A percentile compares a stretch with the other conserved stretches of the same genome.
These are phyloP conservation scores for Nesoenas mayeri DNA, from an alignment of 2,113 vertebrate species.

Conservation along the genomic window DNA sequence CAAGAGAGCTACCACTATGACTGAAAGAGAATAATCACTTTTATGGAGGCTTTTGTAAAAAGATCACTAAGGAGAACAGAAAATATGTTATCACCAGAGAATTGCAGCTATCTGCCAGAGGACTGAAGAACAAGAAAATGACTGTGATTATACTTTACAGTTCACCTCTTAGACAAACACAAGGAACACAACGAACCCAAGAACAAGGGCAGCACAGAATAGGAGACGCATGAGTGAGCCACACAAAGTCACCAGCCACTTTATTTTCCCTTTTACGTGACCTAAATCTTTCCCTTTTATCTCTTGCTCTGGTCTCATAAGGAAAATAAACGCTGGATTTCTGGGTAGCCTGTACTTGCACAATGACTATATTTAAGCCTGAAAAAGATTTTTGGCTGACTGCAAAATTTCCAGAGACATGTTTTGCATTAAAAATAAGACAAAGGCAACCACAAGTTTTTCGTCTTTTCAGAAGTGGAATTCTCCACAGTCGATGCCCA, in stretches of 20 bases:
- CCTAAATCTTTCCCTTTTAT: slow-evolving; percentile 31
- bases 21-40: background rate
- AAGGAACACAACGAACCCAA: background rate
- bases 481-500: background rate
- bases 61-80: slow-evolving; percentile 4
- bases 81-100: slow-evolving; percentile 10
- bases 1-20: background rate
- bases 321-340: slow-evolving; percentile 40
- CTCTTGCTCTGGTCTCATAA: slow-evolving; percentile 16
- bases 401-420: background rate
- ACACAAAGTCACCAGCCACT: background rate
- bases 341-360: background rate
- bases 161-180: slow-evolving; percentile 20
- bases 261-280: slow-evolving; percentile 5
- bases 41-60: background rate
- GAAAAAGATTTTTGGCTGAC: background rate
- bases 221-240: background rate
- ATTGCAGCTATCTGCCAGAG: background rate
- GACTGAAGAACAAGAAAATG: background rate
- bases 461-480: background rate
- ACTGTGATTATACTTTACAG: slow-evolving; percentile 15
- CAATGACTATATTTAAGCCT: slow-evolving; percentile 21
- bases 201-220: slow-evolving; percentile 1
- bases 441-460: background rate
- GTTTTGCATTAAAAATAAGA: slow-evolving; percentile 35